Conservation (phyloP, 2,888 invertebrate species). For the Trichogramma dendrolimi region DNA sequence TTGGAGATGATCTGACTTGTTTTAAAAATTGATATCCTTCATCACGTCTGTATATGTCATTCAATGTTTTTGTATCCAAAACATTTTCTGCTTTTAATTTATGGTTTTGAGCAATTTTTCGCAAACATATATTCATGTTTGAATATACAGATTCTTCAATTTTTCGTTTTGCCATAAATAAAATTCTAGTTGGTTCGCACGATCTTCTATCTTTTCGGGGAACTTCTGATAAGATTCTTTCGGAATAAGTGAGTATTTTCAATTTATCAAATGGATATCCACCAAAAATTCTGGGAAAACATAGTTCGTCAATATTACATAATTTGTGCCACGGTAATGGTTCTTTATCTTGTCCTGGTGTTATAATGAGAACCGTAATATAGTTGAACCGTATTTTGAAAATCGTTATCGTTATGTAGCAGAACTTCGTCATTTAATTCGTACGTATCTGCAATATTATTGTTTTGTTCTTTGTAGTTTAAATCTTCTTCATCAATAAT, state of each 20-base stretch:
- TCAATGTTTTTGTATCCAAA: neutral
- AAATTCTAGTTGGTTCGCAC: conserved; percentile 11
- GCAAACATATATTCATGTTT: conserved; percentile 4
- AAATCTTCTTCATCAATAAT: conserved; percentile 21
- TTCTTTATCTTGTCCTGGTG: conserved; percentile 34
- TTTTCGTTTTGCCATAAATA: conserved; percentile 16
- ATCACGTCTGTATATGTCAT: conserved; percentile 13
- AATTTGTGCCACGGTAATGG: conserved; percentile 33
- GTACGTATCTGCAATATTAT: too few species aligned
- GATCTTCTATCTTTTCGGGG: conserved; percentile 12
- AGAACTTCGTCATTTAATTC: neutral
- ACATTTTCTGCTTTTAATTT: neutral
- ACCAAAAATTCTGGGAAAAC: conserved; percentile 34
- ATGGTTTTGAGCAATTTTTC: neutral
- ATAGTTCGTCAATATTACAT: conserved; percentile 32
- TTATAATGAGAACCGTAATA: conserved; percentile 28
- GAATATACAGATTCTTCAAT: conserved; percentile 1
- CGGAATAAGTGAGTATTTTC: conserved; percentile 11
- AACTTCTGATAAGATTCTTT: conserved; percentile 20
- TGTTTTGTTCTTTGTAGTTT: conserved; percentile 1
- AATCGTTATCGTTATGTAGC: neutral
- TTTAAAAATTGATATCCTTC: conserved; percentile 22
- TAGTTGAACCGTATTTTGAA: conserved; percentile 14
- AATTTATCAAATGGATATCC: conserved; percentile 14
- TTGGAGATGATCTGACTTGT: conserved; percentile 16